These are phyloP conservation scores for Diachrysia chrysitis DNA, from an alignment of 2,888 invertebrate genomes.

Conservation along the genomic window DNA sequence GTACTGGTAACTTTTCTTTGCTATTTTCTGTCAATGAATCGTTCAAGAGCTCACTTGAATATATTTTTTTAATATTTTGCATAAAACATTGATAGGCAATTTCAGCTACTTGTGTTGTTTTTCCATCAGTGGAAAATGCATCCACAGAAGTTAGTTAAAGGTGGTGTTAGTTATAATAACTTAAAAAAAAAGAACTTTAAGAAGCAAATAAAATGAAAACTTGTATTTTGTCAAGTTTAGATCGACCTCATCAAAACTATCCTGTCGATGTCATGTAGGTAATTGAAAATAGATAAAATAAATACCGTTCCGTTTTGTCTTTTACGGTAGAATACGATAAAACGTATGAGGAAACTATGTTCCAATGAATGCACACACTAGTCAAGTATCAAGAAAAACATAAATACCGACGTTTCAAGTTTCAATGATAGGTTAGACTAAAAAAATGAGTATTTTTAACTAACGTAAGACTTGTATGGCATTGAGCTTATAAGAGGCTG, in stretches of 20 bases:
- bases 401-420: slow-evolving; percentile 2
- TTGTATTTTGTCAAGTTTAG: too few species aligned
- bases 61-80: too few species aligned
- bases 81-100: too few species aligned
- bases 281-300: neutral
- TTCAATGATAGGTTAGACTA: neutral
- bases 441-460: neutral
- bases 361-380: slow-evolving; percentile 34
- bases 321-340: slow-evolving; percentile 10
- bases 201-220: too few species aligned
- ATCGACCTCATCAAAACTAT: too few species aligned
- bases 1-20: slow-evolving; percentile 11
- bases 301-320: slow-evolving; percentile 3
- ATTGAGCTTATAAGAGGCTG: slow-evolving; percentile 11
- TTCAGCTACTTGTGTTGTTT: neutral
- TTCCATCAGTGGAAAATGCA: neutral
- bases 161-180: too few species aligned
- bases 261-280: too few species aligned
- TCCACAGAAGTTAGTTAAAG: too few species aligned
- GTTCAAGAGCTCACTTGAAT: neutral
- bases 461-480: neutral
- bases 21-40: neutral
- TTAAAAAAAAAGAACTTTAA: too few species aligned
- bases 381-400: slow-evolving; percentile 19
- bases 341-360: slow-evolving; percentile 29